Base-by-base conservation (phyloP, 2,888 invertebrate genomes). In the Cryptocheilus praepositus region DNA sequence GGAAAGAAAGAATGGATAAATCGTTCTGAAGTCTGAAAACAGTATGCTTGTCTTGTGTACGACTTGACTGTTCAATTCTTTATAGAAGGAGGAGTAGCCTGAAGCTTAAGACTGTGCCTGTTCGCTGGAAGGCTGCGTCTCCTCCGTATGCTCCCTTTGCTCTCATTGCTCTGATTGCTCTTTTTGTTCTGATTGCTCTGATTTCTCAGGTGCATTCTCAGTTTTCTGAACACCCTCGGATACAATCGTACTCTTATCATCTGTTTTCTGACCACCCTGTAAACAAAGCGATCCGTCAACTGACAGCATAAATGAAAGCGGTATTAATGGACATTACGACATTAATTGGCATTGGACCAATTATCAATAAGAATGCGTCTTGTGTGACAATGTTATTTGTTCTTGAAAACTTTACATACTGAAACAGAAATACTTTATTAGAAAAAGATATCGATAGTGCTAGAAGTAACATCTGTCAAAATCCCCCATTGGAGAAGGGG, bases 31-130 rank as follows among this genome's bases (percentile, higher is more conserved):
- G 77, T 79, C 80, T 80, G 74, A 80, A 81, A 81, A 81, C 74
- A 76, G 66, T 67, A 74, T 80, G 72, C 69, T 75, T 80, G 70
- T 66, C 56, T 68, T 68, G 61, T 73, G 63, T 75, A 72, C 68
- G 61, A 79, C 79, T 76, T 74, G 57, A 77, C 73, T 74, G 70
- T 76, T 71, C 65, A 79, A 80, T 77, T 76, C 66, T 74, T 76
- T 74, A 71, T 69, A 74, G 25, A 25, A 77, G 83, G 85, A 86
- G 86, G 85, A 87, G 83, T 80, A 87, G 88, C 86, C 87, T 82
- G 81, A 85, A 86, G 86, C 86, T 87, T 86, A 88, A 86, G 88
- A 87, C 88, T 86, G 83, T 85, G 88, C 86, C 85, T 88, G 85
- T 88, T 86, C 82, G 87, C 88, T 85, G 88, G 87, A 84, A 86